Conservation (phyloP, 1,140 invertebrate species). For the Macrobrachium nipponense region DNA sequence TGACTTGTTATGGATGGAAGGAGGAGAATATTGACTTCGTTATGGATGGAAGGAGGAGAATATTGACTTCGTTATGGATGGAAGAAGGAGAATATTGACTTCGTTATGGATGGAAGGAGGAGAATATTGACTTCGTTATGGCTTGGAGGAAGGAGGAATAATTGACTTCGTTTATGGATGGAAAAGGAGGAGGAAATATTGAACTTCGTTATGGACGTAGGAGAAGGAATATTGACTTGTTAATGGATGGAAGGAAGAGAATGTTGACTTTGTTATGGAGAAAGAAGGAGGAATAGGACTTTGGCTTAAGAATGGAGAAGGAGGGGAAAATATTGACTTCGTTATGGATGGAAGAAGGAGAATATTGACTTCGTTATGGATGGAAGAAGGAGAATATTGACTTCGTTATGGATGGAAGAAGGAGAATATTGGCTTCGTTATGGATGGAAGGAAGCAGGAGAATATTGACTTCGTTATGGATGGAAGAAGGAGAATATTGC, state of each 20-base stretch:
- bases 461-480: not conserved
- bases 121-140: not conserved
- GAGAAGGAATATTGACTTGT: not conserved
- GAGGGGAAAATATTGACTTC: too few relatives aligned
- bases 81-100: not conserved
- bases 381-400: not conserved
- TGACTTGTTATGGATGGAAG: too few relatives aligned
- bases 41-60: not conserved
- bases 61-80: not conserved
- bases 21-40: too few relatives aligned
- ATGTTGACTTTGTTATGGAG: too few relatives aligned
- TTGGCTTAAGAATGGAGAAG: not conserved
- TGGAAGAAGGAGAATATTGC: not conserved
- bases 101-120: constrained; percentile 64
- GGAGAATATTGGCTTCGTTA: not conserved
- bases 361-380: not conserved
- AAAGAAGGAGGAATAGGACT: not conserved
- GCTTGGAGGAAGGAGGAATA: not conserved
- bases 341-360: not conserved
- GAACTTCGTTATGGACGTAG: not conserved
- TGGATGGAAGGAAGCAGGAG: not conserved
- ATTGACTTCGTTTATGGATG: not conserved
- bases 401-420: not conserved
- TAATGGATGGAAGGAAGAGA: not conserved
- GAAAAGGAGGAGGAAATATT: not conserved